These are phyloP conservation scores for Poecilobothrus nobilitatus DNA, from an alignment of 2,888 invertebrate species.

Conservation along the genomic window DNA sequence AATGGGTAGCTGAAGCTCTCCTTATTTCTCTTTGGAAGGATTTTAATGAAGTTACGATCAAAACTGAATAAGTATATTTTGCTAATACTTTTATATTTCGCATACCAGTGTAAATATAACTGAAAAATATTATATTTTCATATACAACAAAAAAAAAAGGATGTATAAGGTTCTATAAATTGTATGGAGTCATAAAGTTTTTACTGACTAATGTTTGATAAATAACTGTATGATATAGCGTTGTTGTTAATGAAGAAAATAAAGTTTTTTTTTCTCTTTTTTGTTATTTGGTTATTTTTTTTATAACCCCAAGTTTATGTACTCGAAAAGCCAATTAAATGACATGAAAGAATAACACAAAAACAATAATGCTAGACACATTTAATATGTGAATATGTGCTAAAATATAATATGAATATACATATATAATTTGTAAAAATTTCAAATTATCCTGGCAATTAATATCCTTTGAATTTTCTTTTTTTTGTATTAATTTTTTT, in stretches of 20 bases:
- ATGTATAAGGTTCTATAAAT: neutral
- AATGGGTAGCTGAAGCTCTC: too few species aligned
- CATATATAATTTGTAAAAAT: neutral
- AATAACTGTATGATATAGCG: neutral
- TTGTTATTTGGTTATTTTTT: neutral
- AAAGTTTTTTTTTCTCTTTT: neutral
- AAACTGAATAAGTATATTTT: too few species aligned
- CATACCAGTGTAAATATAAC: too few species aligned
- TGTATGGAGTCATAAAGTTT: too few species aligned
- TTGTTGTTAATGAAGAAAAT: neutral
- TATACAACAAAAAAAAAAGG: neutral
- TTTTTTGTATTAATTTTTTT: neutral
- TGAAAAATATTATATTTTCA: too few species aligned
- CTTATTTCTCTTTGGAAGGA: too few species aligned
- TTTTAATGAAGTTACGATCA: too few species aligned
- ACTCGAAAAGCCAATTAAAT: neutral
- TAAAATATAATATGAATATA: neutral
- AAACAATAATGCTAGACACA: too few species aligned
- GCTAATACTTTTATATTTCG: too few species aligned
- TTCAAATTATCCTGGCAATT: slow-evolving; percentile 4
- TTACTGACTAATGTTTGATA: too few species aligned
- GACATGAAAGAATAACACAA: neutral
- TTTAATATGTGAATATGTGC: neutral
- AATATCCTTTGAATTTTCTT: slow-evolving; percentile 2
- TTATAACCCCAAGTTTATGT: neutral